Conservation (phyloP, 2,888 invertebrate genomes). For the Phlogophora meticulosa region DNA sequence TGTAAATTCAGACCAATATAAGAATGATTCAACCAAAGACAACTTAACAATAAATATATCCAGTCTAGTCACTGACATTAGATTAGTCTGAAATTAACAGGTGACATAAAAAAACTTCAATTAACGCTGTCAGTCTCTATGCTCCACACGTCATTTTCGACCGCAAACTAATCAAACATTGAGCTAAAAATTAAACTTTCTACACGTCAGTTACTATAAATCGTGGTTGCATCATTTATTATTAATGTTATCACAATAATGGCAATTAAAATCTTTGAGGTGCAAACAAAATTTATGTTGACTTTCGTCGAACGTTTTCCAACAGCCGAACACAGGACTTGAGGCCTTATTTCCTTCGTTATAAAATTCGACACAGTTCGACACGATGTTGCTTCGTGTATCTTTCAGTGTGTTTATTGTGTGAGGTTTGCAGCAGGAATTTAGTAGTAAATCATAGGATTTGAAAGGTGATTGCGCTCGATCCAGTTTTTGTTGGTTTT, state of each 20-base stretch:
- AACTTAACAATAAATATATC: neutral
- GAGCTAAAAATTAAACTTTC: slow-evolving; percentile 71
- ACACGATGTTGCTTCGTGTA: slow-evolving; percentile 28
- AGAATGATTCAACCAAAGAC: neutral
- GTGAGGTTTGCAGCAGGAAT: slow-evolving; percentile 67
- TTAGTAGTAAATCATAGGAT: slow-evolving; percentile 77
- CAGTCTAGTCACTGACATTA: neutral
- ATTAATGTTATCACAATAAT: slow-evolving; percentile 80
- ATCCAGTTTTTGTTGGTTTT: slow-evolving; percentile 77
- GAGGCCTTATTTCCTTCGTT: slow-evolving; percentile 1
- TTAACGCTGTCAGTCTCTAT: slow-evolving; percentile 16
- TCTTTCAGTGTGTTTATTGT: slow-evolving; percentile 57
- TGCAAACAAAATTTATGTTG: slow-evolving; percentile 81
- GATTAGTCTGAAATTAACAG: neutral
- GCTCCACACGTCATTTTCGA: slow-evolving; percentile 11
- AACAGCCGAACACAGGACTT: slow-evolving; percentile 36
- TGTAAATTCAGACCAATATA: neutral
- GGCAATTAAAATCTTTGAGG: slow-evolving; percentile 79
- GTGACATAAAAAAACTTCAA: slow-evolving; percentile 22
- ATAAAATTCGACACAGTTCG: slow-evolving; percentile 22
- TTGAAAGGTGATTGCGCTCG: slow-evolving; percentile 77
- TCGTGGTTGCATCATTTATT: slow-evolving; percentile 77
- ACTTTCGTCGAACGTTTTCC: slow-evolving; percentile 70
- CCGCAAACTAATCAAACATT: slow-evolving; percentile 33
- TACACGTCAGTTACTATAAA: slow-evolving; percentile 75